Conservation (phyloP, 2,888 invertebrate genomes). For the Sialis fuliginosa region DNA sequence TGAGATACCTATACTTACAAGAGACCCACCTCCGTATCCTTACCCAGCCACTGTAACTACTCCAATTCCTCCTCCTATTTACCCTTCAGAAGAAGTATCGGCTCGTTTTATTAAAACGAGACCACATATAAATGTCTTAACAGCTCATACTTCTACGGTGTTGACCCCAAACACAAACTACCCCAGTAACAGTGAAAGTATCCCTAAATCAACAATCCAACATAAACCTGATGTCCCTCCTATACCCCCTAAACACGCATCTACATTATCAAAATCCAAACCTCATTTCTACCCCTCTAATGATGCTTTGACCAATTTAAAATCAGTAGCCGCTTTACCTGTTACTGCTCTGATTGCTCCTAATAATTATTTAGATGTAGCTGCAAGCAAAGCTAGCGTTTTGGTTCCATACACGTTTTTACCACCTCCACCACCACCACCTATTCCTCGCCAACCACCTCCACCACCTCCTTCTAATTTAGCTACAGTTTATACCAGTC, state of each 20-base stretch:
- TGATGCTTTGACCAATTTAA: conserved; percentile 19
- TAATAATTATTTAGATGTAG: conserved; percentile 43
- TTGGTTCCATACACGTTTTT: conserved; percentile 29
- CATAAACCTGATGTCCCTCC: conserved; percentile 15
- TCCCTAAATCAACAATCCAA: conserved; percentile 4
- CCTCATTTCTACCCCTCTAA: conserved; percentile 14
- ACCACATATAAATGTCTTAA: conserved; percentile 57
- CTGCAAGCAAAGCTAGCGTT: conserved; percentile 32
- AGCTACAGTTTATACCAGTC: conserved; percentile 53
- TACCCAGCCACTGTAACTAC: conserved; percentile 16
- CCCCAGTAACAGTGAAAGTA: conserved; percentile 17
- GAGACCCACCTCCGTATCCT: conserved; percentile 53
- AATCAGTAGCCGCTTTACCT: conserved; percentile 34
- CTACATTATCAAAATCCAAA: not conserved
- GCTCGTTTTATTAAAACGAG: conserved; percentile 62
- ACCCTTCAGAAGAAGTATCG: conserved; percentile 49
- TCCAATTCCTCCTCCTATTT: conserved; percentile 38
- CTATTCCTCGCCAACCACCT: conserved; percentile 34
- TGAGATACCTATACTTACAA: conserved; percentile 20
- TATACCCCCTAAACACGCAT: conserved; percentile 21
- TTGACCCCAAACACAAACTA: conserved; percentile 22
- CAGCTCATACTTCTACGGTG: conserved; percentile 48
- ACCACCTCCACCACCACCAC: conserved; percentile 50
- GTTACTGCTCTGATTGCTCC: conserved; percentile 30
- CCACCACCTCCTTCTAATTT: conserved; percentile 48